Evolutionary conservation across 2,888 invertebrate species (phyloP).

Genomic region (Polydesmus complanatus): DNA sequence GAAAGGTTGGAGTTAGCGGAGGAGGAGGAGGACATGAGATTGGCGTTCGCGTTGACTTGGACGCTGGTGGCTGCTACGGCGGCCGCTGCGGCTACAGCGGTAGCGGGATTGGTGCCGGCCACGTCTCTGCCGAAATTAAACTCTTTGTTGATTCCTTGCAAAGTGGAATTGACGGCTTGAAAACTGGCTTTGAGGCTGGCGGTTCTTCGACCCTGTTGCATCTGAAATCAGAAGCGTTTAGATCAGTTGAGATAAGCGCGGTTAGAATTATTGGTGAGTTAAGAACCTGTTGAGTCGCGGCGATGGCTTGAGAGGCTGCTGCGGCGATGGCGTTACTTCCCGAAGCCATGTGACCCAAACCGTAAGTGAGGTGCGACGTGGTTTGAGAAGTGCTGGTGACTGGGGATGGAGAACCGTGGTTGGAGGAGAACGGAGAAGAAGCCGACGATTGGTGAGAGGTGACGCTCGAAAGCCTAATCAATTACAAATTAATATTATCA

Average conservation of each 20-base stretch:
- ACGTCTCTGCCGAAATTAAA: conserved; percentile 55
- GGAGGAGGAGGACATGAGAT: neutral
- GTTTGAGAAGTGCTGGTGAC: conserved; percentile 16
- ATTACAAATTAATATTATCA: neutral
- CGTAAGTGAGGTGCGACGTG: conserved; percentile 26
- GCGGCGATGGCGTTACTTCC: conserved; percentile 79
- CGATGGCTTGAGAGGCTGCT: conserved; percentile 90
- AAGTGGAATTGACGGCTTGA: conserved; percentile 52
- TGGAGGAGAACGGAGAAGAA: conserved; percentile 17
- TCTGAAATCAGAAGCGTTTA: conserved; percentile 32
- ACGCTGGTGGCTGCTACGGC: conserved; percentile 40
- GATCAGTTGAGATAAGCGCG: neutral
- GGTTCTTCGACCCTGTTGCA: conserved; percentile 86
- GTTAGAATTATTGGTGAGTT: too few relatives aligned
- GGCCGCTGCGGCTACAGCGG: conserved; percentile 48
- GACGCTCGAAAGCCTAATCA: conserved; percentile 4
- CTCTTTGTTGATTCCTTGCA: conserved; percentile 33
- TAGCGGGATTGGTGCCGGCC: conserved; percentile 52
- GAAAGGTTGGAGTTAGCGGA: too few relatives aligned
- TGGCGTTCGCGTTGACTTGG: conserved; percentile 17
- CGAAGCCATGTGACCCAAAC: conserved; percentile 66
- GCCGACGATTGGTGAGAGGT: conserved; percentile 3
- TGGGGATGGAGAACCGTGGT: conserved; percentile 14
- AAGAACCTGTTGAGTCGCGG: conserved; percentile 73
- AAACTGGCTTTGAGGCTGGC: conserved; percentile 89